Evolutionary conservation across 1,140 invertebrate genomes (phyloP).

Genomic region (Sweltsa coloradensis): DNA sequence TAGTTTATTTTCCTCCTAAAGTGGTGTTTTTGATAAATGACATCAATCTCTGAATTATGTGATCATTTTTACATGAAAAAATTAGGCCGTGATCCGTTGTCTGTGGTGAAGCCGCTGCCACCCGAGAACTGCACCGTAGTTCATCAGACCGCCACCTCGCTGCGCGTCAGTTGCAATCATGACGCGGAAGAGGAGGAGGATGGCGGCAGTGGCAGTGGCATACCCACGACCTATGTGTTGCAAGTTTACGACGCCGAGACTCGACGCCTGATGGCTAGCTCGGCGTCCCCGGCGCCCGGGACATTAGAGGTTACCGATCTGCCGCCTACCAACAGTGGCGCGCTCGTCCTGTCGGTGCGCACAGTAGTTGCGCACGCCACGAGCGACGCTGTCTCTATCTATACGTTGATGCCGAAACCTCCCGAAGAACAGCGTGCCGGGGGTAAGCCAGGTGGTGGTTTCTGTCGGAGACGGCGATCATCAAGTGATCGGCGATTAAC

Average conservation of each 20-base stretch:
- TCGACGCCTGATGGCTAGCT: conserved; percentile 33
- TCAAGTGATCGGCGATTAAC: too few relatives aligned
- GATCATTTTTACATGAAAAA: too few relatives aligned
- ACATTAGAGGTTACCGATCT: conserved; percentile 35
- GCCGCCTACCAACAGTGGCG: conserved; percentile 29
- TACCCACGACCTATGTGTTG: conserved; percentile 33
- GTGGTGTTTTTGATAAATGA: too few relatives aligned
- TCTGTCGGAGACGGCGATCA: too few relatives aligned
- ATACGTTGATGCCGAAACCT: neutral
- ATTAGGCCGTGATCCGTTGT: too few relatives aligned
- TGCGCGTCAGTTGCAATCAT: conserved; percentile 32
- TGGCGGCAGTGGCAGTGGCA: conserved; percentile 23
- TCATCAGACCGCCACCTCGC: conserved; percentile 31
- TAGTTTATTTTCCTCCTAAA: too few relatives aligned
- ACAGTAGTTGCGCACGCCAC: conserved; percentile 35
- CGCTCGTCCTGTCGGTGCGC: conserved; percentile 36
- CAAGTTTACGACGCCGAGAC: conserved; percentile 40
- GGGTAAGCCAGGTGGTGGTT: too few relatives aligned
- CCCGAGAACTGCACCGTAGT: conserved; percentile 36
- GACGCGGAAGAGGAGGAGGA: conserved; percentile 25
- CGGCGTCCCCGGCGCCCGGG: conserved; percentile 34
- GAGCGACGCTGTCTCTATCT: conserved; percentile 30
- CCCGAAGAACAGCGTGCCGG: neutral
- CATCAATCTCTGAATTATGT: too few relatives aligned
- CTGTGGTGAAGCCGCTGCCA: conserved; percentile 26